Percentiles rank a stretch among this genome's conserved stretches.
Evolutionary conservation across 2,797 vertebrate genomes (phyloP).

Genomic region (Sebastolobus alascanus): DNA sequence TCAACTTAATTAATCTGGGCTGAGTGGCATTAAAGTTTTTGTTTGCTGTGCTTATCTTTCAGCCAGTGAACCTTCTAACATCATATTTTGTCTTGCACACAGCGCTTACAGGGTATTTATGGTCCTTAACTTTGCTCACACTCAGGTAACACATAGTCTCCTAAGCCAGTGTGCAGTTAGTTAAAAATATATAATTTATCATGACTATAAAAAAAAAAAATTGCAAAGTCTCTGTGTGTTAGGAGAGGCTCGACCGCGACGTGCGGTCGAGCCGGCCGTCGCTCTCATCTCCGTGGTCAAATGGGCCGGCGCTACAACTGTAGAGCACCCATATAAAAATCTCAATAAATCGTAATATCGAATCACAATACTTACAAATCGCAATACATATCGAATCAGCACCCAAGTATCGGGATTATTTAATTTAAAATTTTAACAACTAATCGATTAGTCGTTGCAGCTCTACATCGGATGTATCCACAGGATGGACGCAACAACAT

Average conservation of each 20-base stretch:
- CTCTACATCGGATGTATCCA: too few species aligned
- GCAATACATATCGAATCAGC: too few species aligned
- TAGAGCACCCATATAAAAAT: too few species aligned
- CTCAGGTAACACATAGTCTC: constrained; percentile 5
- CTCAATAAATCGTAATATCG: too few species aligned
- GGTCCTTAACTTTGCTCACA: constrained; percentile 17
- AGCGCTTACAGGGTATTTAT: constrained; percentile 29
- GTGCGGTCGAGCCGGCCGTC: too few species aligned
- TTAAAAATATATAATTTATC: not conserved
- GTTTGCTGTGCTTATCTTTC: constrained; percentile 61
- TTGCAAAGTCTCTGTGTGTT: not conserved
- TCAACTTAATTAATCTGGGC: constrained; percentile 45
- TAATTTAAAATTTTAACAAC: too few species aligned
- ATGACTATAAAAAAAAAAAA: not conserved
- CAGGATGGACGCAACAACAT: not conserved
- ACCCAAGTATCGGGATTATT: too few species aligned
- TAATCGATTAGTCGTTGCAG: too few species aligned
- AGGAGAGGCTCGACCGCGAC: too few species aligned
- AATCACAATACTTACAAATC: too few species aligned
- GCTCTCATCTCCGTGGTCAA: too few species aligned
- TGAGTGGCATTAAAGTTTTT: constrained; percentile 48
- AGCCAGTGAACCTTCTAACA: constrained; percentile 47
- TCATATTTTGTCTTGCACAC: constrained; percentile 46
- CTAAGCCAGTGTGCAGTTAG: not conserved
- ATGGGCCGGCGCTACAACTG: too few species aligned